Percentiles rank a stretch among this genome's conserved stretches.
These are phyloP conservation scores for Selene dorsalis DNA, from an alignment of 2,797 vertebrate species.

Conservation along the genomic window DNA sequence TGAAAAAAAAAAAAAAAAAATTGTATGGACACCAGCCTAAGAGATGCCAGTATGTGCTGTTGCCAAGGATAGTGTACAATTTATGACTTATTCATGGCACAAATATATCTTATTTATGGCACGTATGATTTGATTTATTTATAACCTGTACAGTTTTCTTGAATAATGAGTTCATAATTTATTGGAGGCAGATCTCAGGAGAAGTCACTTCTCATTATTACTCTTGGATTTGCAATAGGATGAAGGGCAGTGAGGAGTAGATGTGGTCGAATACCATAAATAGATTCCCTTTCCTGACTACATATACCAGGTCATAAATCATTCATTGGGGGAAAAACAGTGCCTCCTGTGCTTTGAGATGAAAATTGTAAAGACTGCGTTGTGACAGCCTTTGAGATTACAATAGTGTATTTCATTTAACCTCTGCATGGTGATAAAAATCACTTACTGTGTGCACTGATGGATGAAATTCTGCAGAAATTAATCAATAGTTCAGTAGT, in stretches of 20 bases:
- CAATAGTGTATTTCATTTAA: slow-evolving; percentile 10
- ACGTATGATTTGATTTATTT: slow-evolving; percentile 62
- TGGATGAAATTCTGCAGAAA: background rate
- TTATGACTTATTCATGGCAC: slow-evolving; percentile 73
- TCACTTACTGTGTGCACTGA: slow-evolving; percentile 10
- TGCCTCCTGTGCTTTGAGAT: slow-evolving; percentile 52
- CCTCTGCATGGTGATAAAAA: background rate
- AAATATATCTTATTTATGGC: slow-evolving; percentile 78
- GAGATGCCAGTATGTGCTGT: slow-evolving; percentile 32
- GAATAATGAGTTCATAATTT: slow-evolving; percentile 72
- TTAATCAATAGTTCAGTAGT: background rate
- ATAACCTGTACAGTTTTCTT: slow-evolving; percentile 55
- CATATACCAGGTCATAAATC: slow-evolving; percentile 68
- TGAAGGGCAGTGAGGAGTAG: slow-evolving; percentile 37
- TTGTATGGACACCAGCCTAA: slow-evolving; percentile 25
- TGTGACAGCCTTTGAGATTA: slow-evolving; percentile 26
- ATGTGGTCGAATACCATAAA: slow-evolving; percentile 64
- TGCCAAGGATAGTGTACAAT: slow-evolving; percentile 54
- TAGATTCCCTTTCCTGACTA: slow-evolving; percentile 61
- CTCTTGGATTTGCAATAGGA: slow-evolving; percentile 42
- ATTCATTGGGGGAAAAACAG: slow-evolving; percentile 64
- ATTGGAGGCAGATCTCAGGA: slow-evolving; percentile 45
- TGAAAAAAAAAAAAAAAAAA: slow-evolving; percentile 45
- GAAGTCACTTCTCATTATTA: slow-evolving; percentile 56
- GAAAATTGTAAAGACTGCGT: slow-evolving; percentile 43